Conservation (phyloP, 1,140 invertebrate genomes). For the Bombus pascuorum region DNA sequence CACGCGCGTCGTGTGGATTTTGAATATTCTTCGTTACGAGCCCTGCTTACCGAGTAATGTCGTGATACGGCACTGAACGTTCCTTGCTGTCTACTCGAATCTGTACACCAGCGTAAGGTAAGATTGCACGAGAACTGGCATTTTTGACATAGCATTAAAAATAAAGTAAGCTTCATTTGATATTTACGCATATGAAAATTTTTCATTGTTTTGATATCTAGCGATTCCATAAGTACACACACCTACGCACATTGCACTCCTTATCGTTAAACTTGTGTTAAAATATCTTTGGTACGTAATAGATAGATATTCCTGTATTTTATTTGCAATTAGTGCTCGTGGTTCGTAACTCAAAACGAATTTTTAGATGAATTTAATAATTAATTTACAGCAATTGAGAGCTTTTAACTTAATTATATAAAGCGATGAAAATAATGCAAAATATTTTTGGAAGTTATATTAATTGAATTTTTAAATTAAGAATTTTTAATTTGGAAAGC, state of each 20-base stretch:
- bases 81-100: background rate
- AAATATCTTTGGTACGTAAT: background rate
- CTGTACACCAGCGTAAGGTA: background rate
- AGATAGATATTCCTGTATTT: background rate
- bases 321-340: background rate
- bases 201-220: no score
- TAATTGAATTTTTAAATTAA: background rate
- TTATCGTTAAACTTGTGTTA: background rate
- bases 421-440: no score
- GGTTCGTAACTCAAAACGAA: background rate
- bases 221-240: no score
- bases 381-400: background rate
- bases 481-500: background rate
- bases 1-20: background rate
- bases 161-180: background rate
- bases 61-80: background rate
- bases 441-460: background rate
- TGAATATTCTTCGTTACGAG: background rate
- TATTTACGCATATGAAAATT: background rate
- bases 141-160: no score
- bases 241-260: background rate
- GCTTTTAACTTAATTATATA: background rate
- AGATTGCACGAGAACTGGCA: background rate
- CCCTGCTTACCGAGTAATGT: background rate
- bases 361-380: background rate